Conservation (phyloP, 2,113 vertebrate species). For the Isichthys henryi region DNA sequence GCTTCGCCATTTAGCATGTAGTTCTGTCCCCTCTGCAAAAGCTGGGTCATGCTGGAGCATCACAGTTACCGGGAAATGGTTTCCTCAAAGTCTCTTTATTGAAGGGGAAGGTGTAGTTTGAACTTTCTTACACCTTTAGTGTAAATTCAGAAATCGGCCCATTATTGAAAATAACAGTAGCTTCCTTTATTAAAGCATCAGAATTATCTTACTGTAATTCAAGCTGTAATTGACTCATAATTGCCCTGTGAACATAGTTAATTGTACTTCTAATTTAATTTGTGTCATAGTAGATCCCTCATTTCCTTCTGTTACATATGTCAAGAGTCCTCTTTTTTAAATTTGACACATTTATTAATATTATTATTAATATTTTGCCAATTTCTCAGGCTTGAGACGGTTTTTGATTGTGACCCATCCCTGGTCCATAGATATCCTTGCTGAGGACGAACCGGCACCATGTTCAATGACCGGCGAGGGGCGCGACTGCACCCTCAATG, state of each 20-base stretch:
- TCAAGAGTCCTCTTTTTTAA: not conserved
- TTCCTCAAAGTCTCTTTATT: not conserved
- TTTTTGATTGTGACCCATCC: not conserved
- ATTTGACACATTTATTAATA: not conserved
- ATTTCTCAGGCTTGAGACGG: not conserved
- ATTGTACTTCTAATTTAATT: not conserved
- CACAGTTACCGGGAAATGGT: not conserved
- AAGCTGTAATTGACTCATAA: not conserved
- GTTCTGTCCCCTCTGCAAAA: not conserved
- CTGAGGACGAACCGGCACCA: slow-evolving; percentile 86
- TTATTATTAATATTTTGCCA: not conserved
- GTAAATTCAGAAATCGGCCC: not conserved
- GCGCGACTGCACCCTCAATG: slow-evolving; percentile 79
- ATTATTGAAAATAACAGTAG: not conserved
- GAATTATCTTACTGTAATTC: not conserved
- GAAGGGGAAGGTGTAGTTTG: not conserved
- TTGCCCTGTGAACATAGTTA: not conserved
- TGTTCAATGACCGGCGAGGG: slow-evolving; percentile 91
- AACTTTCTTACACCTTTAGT: not conserved
- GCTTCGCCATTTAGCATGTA: not conserved
- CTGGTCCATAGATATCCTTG: slow-evolving; percentile 64
- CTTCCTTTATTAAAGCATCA: not conserved
- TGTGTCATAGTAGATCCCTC: not conserved
- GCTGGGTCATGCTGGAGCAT: not conserved
- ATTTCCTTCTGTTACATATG: not conserved